A percentile compares a stretch with the other conserved stretches of the same genome.
Evolutionary conservation across 2,888 invertebrate species (phyloP).

Genomic region (Aethes cnicana): DNA sequence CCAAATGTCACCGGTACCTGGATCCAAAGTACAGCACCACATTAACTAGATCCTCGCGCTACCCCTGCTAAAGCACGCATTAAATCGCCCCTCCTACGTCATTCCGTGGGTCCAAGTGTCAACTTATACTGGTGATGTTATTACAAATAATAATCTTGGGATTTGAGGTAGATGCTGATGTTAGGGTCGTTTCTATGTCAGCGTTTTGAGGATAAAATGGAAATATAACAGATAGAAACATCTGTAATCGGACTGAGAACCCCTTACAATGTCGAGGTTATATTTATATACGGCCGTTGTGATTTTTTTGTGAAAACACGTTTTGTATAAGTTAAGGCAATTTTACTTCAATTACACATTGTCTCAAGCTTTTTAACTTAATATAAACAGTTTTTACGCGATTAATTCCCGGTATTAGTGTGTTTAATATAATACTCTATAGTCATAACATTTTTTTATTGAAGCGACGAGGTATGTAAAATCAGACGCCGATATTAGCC

Average conservation of each 20-base stretch:
- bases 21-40: slow-evolving; percentile 37
- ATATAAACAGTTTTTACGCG: too few relatives aligned
- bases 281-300: too few relatives aligned
- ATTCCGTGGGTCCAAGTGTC: slow-evolving; percentile 22
- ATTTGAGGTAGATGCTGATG: slow-evolving; percentile 18
- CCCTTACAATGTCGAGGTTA: too few relatives aligned
- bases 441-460: too few relatives aligned
- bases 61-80: slow-evolving; percentile 18
- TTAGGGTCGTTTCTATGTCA: slow-evolving; percentile 13
- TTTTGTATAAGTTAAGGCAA: too few relatives aligned
- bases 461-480: too few relatives aligned
- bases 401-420: too few relatives aligned
- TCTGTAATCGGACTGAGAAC: slow-evolving; percentile 1
- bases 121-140: slow-evolving; percentile 17
- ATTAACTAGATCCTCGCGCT: slow-evolving; percentile 23
- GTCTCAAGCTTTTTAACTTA: too few relatives aligned
- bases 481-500: too few relatives aligned
- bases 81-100: slow-evolving; percentile 23
- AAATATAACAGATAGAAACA: slow-evolving; percentile 15
- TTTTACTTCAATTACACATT: too few relatives aligned
- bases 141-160: slow-evolving; percentile 29
- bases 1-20: slow-evolving; percentile 62
- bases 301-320: too few relatives aligned
- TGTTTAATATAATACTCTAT: too few relatives aligned
- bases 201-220: slow-evolving; percentile 24